A percentile compares a stretch with the other conserved stretches of the same genome.
Conservation (phyloP, 2,888 invertebrate species). For the Bugula neritina region DNA sequence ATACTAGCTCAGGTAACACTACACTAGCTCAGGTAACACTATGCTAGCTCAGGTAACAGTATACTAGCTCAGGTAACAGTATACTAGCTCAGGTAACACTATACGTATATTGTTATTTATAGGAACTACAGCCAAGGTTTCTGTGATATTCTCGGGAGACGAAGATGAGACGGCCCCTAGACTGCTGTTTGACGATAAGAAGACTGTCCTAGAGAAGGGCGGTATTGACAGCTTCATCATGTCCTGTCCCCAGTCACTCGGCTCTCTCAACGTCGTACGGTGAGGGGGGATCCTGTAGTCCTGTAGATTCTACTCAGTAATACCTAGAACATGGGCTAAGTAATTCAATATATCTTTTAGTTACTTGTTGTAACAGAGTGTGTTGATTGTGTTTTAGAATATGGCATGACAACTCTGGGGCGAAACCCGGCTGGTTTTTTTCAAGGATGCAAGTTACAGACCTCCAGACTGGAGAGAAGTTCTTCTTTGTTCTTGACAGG, state of each 20-base stretch:
- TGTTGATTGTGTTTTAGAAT: constrained; percentile 32
- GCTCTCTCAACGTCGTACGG: constrained; percentile 27
- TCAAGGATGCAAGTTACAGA: constrained; percentile 39
- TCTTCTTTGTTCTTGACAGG: constrained; percentile 33
- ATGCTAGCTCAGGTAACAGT: too few relatives aligned
- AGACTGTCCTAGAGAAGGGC: constrained; percentile 43
- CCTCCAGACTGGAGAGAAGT: constrained; percentile 38
- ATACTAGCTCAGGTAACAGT: too few relatives aligned
- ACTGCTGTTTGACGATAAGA: constrained; percentile 37
- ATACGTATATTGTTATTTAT: too few relatives aligned
- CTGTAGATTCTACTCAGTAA: neutral
- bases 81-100: too few relatives aligned
- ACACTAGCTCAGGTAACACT: too few relatives aligned
- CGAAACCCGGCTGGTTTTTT: constrained; percentile 42
- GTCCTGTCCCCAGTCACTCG: constrained; percentile 36
- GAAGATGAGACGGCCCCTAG: constrained; percentile 43
- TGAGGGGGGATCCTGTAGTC: neutral
- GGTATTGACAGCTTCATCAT: constrained; percentile 48
- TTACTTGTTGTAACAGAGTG: too few relatives aligned
- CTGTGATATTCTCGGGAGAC: constrained; percentile 44
- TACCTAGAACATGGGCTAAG: too few relatives aligned
- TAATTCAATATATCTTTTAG: too few relatives aligned
- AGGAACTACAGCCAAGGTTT: constrained; percentile 36
- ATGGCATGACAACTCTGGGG: constrained; percentile 44
- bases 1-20: too few relatives aligned